Evolutionary conservation across 2,113 vertebrate genomes (phyloP), one percentile per base, ranked within the genome.

Genomic region (Lampris megalopsis): DNA sequence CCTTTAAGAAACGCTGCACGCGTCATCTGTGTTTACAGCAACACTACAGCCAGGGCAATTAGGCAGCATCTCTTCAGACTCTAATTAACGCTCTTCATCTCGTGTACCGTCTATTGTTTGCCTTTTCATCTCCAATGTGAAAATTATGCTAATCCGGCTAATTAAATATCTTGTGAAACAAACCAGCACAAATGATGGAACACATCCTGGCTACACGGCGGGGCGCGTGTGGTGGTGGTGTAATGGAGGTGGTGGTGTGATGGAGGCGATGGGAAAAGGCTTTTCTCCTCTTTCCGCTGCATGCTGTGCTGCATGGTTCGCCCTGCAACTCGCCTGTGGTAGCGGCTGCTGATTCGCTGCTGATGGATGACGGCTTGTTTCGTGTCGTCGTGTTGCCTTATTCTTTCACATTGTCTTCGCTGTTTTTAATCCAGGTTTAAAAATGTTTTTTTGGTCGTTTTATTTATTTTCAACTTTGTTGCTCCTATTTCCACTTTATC

Each of bases 61-160:
- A 87, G 43, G 52, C 45, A 56, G 63, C 77, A 52, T 88, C 82
- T 88, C 77, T 73, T 86, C 77, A 79, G 56, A 64, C 60, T 24
- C 70, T 88, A 72, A 93, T 91, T 92, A 86, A 86, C 59, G 71
- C 71, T 79, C 49, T 71, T 86, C 69, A 71, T 40, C 54, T 63
- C 63, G 81, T 81, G 66, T 76, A 80, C 50, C 66, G 73, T 85
- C 72, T 75, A 9, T 71, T 87, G 87, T 75, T 82, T 80, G 77
- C 50, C 64, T 82, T 87, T 89, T 88, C 77, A 80, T 81, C 49
- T 87, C 73, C 62, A 76, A 54, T 66, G 67, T 74, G 82, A 57
- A 87, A 84, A 92, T 93, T 63, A 86, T 78, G 79, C 60, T 84
- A 90, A 90, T 88, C 56, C 59, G n/a, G 13, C 50, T 78, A 90